Evolutionary conservation across 1,140 invertebrate species (phyloP), one percentile per base, ranked within the genome.

Genomic region (Zaprionus africanus): DNA sequence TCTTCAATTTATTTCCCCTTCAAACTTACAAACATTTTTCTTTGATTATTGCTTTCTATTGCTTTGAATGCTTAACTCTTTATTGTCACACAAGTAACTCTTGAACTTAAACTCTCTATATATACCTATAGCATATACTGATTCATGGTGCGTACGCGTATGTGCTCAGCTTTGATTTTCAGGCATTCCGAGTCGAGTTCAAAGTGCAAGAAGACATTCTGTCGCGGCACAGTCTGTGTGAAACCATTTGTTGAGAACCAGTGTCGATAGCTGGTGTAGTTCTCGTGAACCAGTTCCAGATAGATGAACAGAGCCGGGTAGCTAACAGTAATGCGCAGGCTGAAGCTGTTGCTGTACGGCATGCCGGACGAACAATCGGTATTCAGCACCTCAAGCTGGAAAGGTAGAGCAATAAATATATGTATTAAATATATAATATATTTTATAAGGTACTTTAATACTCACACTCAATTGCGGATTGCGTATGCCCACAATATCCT

Each of bases 201-300:
- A 54, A 91, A 81, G 31, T 88, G 61, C 34, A 93, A 62, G 26
- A 85, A 69, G 0, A 93, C 63, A 12, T 62, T 82, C 75, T 84
- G 87, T 2, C 75, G 71, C 0, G 82, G 79, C 12, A 77, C 79
- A 0, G 91, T 77, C 81, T 91, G 90, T 17, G 92, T 81, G 43
- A 93, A 93, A 5, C 93, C 93, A 81, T 93, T 93, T 5, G 78
- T 81, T 0, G 92, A 93, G 57, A 93, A 92, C 26, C 57, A 72
- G 64, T 93, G 92, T 7, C 60, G 72, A 13, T 77, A 58, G 3
- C 77, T 81, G 0, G 76, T 31, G 12, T 79, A 76, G 6, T 76
- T 54, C 0, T 76, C 76, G 74, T 90, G 77, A 4, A 63, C 46
- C 1, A 93, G 22, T 69, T 92, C 91, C 34, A 93, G 77, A 46